A percentile compares a stretch with the other conserved stretches of the same genome.
Evolutionary conservation across 2,113 vertebrate species (phyloP).

Genomic region (Perccottus glenii): DNA sequence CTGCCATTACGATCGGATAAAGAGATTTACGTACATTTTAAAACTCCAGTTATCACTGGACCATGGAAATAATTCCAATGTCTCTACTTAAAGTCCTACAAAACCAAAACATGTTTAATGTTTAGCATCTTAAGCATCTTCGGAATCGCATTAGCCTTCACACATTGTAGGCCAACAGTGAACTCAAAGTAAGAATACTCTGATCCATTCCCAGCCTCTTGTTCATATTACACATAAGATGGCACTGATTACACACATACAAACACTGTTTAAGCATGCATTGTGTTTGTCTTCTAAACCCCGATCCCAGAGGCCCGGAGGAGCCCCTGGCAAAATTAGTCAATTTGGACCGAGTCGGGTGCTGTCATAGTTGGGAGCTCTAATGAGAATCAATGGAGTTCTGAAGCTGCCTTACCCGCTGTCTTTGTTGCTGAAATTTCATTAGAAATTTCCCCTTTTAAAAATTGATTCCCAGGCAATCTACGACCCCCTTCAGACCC

Average conservation of each 20-base stretch:
- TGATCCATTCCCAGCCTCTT: constrained; percentile 17
- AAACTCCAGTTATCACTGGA: too few relatives aligned
- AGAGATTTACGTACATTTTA: too few relatives aligned
- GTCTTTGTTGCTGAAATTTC: constrained; percentile 73
- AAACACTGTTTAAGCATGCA: constrained; percentile 37
- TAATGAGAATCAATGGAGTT: constrained; percentile 78
- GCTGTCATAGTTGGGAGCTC: constrained; percentile 63
- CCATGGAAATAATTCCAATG: too few relatives aligned
- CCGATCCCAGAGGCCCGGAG: constrained; percentile 28
- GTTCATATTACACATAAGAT: constrained; percentile 13
- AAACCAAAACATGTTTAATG: too few relatives aligned
- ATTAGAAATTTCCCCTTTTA: constrained; percentile 61
- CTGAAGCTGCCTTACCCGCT: constrained; percentile 58
- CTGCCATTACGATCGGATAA: too few relatives aligned
- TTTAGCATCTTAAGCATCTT: too few relatives aligned
- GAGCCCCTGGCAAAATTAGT: constrained; percentile 58
- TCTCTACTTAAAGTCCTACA: too few relatives aligned
- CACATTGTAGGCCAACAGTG: too few relatives aligned
- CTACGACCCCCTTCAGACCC: constrained; percentile 47
- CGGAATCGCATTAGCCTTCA: too few relatives aligned
- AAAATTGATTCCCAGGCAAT: constrained; percentile 62
- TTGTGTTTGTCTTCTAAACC: constrained; percentile 32
- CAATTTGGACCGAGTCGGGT: constrained; percentile 51
- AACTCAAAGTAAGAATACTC: not conserved
- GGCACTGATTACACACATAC: constrained; percentile 34